phyloP scores from a whole-genome alignment of 2,113 vertebrate species.

The Ophiodon elongatus region DNA sequence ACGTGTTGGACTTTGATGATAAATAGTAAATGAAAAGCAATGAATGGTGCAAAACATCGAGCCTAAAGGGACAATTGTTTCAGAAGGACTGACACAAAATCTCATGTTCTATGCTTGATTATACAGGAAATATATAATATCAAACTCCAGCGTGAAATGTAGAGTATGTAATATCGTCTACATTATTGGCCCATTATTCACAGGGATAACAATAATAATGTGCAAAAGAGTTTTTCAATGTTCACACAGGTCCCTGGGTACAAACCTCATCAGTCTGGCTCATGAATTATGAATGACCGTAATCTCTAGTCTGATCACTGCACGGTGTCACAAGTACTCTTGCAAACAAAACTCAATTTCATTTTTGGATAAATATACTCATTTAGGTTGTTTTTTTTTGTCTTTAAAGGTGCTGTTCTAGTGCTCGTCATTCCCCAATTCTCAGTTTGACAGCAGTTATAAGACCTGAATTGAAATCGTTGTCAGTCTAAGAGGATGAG shows the following conservation, averaged over 20 bases:
- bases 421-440: background rate
- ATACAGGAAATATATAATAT: background rate
- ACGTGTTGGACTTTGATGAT: background rate
- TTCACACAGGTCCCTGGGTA: constrained; percentile 42
- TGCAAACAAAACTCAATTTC: constrained; percentile 48
- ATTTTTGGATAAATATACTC: constrained; percentile 30
- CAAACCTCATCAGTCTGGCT: constrained; percentile 57
- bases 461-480: background rate
- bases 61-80: background rate
- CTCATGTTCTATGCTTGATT: background rate
- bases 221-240: constrained; percentile 42
- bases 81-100: background rate
- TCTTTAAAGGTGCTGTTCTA: background rate
- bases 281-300: constrained; percentile 69
- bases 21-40: background rate
- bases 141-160: background rate
- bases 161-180: background rate
- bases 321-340: constrained; percentile 11
- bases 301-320: constrained; percentile 46
- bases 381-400: constrained; percentile 1
- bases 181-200: background rate
- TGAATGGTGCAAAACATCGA: background rate
- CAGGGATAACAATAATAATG: background rate
- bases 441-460: background rate
- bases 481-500: background rate